Percentiles rank a stretch among this genome's conserved stretches.
Conservation (phyloP, 2,797 vertebrate genomes). For the Lepilemur ruficaudatus region DNA sequence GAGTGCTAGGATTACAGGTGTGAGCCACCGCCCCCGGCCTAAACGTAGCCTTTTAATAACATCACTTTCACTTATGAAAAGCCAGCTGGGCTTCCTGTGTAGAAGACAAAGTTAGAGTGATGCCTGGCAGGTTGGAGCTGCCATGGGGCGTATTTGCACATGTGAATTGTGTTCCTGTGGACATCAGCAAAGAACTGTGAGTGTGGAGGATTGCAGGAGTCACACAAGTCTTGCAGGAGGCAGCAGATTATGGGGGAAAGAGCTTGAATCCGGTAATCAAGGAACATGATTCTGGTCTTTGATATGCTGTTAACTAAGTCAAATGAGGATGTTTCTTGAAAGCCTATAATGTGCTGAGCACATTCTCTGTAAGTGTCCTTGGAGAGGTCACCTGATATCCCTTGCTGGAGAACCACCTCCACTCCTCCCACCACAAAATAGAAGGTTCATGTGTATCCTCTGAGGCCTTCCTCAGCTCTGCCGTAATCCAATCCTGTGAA, state of each 20-base stretch:
- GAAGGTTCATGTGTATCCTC: neutral
- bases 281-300: neutral
- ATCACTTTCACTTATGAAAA: neutral
- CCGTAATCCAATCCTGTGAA: neutral
- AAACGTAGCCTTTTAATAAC: neutral
- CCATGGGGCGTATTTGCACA: too few relatives aligned
- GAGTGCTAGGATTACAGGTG: too few relatives aligned
- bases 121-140: neutral
- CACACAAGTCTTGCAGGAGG: neutral
- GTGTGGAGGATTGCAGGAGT: neutral
- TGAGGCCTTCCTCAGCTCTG: neutral
- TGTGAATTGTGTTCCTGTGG: neutral
- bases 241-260: neutral
- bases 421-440: neutral
- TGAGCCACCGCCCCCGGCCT: neutral
- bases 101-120: neutral
- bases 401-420: neutral
- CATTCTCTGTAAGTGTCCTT: too few relatives aligned
- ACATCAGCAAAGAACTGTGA: neutral
- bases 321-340: neutral
- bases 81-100: neutral
- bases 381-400: neutral
- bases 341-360: neutral
- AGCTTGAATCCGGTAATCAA: neutral
- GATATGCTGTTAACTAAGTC: neutral